phyloP scores from a whole-genome alignment of 30 jellyfish, hydroid and myxozoan genomes.

The Turritopsis rubra region DNA sequence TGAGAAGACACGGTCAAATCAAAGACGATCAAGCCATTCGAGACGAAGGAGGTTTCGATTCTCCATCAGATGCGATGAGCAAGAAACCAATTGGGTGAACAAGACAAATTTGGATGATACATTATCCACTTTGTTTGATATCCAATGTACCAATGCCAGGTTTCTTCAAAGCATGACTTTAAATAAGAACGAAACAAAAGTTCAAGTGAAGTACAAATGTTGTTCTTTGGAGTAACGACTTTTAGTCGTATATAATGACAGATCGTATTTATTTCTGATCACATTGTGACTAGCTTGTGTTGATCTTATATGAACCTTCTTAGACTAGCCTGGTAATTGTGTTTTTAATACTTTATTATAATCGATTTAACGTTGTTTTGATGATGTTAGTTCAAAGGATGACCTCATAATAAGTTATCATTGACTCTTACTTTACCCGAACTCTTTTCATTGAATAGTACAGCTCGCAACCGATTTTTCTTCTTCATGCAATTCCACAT shows the following conservation, averaged over 20 bases:
- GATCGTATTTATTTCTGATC: neutral
- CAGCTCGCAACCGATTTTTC: slow-evolving; percentile 66
- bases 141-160: neutral
- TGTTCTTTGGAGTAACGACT: slow-evolving; percentile 1
- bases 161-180: neutral
- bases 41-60: neutral
- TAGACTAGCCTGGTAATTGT: neutral
- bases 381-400: too few species aligned
- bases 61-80: neutral
- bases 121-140: neutral
- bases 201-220: slow-evolving; percentile 9
- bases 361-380: too few species aligned
- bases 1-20: neutral
- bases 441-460: slow-evolving; percentile 62
- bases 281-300: neutral
- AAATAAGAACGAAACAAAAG: neutral
- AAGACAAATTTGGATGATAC: neutral
- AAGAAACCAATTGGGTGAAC: neutral
- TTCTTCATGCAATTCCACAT: slow-evolving; percentile 36
- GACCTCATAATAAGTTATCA: too few species aligned
- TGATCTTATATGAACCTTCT: neutral
- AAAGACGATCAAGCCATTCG: neutral
- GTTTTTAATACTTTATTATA: too few species aligned
- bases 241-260: too few species aligned
- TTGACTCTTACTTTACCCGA: too few species aligned